A percentile compares a stretch with the other conserved stretches of the same genome.
Conservation (phyloP, 2,797 vertebrate genomes). For the Anolis apletophallus region DNA sequence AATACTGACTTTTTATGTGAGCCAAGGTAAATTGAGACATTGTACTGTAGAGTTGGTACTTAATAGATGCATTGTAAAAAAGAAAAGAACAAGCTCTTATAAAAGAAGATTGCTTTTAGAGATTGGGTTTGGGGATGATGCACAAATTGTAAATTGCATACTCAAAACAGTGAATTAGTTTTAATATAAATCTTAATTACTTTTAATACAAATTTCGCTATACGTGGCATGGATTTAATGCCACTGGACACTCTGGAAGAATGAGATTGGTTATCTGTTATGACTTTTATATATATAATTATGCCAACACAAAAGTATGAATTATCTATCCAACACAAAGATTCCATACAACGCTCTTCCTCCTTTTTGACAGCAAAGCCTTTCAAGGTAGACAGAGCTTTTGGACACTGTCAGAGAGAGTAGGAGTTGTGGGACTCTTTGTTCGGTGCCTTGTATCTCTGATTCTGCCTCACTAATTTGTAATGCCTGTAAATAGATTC, state of each 20-base stretch:
- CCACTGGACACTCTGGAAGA: not conserved
- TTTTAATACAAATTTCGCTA: not conserved
- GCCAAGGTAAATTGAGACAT: constrained; percentile 85
- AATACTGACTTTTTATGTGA: constrained; percentile 96
- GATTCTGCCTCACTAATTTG: not conserved
- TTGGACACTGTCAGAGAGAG: not conserved
- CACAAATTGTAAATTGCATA: not conserved
- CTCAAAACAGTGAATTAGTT: not conserved
- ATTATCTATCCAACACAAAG: not conserved
- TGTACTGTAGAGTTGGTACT: not conserved
- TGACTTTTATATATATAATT: not conserved
- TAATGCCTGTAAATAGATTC: constrained; percentile 12
- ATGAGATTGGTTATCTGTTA: not conserved
- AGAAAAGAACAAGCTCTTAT: not conserved
- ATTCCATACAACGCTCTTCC: not conserved
- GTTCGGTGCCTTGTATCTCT: not conserved
- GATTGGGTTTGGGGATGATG: not conserved
- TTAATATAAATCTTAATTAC: not conserved
- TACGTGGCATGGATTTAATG: not conserved
- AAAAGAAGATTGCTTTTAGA: not conserved
- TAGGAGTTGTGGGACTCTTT: not conserved
- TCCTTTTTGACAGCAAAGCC: not conserved
- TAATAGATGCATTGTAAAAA: not conserved
- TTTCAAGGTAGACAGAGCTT: constrained; percentile 1
- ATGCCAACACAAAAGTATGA: not conserved